These are phyloP conservation scores for Cottoperca gobio DNA, from an alignment of 2,797 vertebrate genomes.

Conservation along the genomic window DNA sequence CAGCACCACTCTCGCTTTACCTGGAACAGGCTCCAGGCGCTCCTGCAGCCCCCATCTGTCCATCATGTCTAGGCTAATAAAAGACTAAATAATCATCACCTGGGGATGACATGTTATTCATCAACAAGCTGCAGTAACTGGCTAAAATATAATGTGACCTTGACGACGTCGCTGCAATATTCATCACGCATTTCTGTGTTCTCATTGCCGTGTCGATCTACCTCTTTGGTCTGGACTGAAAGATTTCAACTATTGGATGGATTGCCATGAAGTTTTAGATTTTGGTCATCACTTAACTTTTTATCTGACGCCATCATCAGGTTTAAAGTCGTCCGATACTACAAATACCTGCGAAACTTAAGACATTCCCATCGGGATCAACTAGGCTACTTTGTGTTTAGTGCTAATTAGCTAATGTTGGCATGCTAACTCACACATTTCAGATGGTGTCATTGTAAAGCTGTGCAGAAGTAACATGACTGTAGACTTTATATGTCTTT, in stretches of 20 bases:
- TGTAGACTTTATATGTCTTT: not conserved
- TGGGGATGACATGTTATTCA: slow-evolving; percentile 28
- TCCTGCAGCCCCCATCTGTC: slow-evolving; percentile 54
- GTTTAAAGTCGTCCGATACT: not conserved
- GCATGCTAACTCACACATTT: too few relatives aligned
- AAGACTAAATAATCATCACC: slow-evolving; percentile 49
- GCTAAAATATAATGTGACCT: slow-evolving; percentile 39
- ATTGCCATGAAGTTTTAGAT: too few relatives aligned
- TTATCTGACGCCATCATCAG: not conserved
- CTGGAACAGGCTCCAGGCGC: slow-evolving; percentile 33
- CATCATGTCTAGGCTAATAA: slow-evolving; percentile 49
- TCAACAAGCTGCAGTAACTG: slow-evolving; percentile 25
- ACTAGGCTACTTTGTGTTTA: too few relatives aligned
- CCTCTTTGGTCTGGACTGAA: not conserved
- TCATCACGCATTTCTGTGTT: not conserved
- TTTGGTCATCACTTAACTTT: not conserved
- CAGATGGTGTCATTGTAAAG: not conserved
- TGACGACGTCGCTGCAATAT: not conserved
- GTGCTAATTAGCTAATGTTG: too few relatives aligned
- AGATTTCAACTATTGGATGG: too few relatives aligned
- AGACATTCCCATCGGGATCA: too few relatives aligned
- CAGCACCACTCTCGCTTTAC: slow-evolving; percentile 48
- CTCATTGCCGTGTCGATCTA: not conserved
- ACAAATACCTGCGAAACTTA: too few relatives aligned
- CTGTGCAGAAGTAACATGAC: not conserved